These are phyloP conservation scores for Thunnus thynnus DNA, from an alignment of 2,113 vertebrate species.

Conservation along the genomic window DNA sequence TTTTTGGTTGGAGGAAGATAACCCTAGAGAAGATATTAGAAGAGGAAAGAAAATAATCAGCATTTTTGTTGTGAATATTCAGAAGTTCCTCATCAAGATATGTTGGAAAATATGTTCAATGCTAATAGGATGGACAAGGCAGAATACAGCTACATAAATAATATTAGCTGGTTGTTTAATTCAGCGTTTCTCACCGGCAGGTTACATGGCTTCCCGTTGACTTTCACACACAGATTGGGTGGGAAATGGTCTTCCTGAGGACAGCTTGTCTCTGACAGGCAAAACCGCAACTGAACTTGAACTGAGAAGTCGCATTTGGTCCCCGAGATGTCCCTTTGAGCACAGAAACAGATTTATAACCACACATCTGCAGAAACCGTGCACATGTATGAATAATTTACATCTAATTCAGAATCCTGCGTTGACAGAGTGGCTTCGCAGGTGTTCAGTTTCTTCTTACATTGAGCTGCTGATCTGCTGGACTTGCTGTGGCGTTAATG, in stretches of 20 bases:
- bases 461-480: slow-evolving; percentile 99
- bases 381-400: slow-evolving; percentile 37
- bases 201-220: slow-evolving; percentile 98
- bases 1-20: slow-evolving; percentile 99
- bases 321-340: slow-evolving; percentile 97
- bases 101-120: no score
- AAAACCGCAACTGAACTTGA: slow-evolving; percentile 99
- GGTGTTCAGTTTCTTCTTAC: slow-evolving; percentile 85
- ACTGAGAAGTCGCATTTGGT: slow-evolving; percentile 99
- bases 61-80: not conserved
- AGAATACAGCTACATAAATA: no score
- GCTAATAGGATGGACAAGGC: no score
- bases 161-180: no score
- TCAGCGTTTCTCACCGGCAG: slow-evolving; percentile 88
- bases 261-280: slow-evolving; percentile 99
- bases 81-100: not conserved
- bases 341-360: slow-evolving; percentile 40
- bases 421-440: not conserved
- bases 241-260: slow-evolving; percentile 99
- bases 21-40: slow-evolving; percentile 83
- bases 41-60: not conserved
- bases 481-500: slow-evolving; percentile 97
- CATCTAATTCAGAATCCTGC: not conserved
- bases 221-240: slow-evolving; percentile 98
- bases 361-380: not conserved